A percentile compares a stretch with the other conserved stretches of the same genome.
phyloP scores from a whole-genome alignment of 1,140 invertebrate species.

The Macrobrachium rosenbergii region DNA sequence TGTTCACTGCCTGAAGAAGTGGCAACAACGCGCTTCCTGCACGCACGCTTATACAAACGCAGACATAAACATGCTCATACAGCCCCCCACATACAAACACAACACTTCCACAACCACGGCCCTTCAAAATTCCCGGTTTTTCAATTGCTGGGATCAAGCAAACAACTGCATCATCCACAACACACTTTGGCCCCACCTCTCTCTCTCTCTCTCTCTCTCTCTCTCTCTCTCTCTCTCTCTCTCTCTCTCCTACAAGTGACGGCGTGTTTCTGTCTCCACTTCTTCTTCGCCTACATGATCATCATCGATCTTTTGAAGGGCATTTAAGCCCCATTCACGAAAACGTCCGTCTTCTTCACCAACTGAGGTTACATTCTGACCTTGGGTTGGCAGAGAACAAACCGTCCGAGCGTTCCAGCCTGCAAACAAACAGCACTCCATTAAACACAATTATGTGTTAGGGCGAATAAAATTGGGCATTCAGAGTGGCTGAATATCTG shows the following conservation, averaged over 20 bases:
- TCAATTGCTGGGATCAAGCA: neutral
- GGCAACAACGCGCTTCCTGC: neutral
- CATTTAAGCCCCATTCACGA: too few species aligned
- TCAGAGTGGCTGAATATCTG: too few species aligned
- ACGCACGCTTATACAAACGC: neutral
- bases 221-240: neutral
- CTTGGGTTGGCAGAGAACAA: too few species aligned
- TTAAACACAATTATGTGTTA: too few species aligned
- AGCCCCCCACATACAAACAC: neutral
- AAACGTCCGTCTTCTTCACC: too few species aligned
- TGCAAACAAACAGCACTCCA: too few species aligned
- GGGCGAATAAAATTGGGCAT: too few species aligned
- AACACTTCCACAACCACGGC: neutral
- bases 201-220: neutral
- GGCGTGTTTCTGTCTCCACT: neutral
- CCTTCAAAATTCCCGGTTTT: neutral
- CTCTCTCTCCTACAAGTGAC: neutral
- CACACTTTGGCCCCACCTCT: neutral
- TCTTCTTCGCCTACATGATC: too few species aligned
- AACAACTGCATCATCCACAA: too few species aligned
- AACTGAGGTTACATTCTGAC: too few species aligned
- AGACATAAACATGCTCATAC: neutral
- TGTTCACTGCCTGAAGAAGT: neutral
- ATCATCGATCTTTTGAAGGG: too few species aligned
- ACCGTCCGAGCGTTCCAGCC: too few species aligned